Evolutionary conservation across 2,888 invertebrate genomes (phyloP).

Genomic region (Drosophila meridiana): DNA sequence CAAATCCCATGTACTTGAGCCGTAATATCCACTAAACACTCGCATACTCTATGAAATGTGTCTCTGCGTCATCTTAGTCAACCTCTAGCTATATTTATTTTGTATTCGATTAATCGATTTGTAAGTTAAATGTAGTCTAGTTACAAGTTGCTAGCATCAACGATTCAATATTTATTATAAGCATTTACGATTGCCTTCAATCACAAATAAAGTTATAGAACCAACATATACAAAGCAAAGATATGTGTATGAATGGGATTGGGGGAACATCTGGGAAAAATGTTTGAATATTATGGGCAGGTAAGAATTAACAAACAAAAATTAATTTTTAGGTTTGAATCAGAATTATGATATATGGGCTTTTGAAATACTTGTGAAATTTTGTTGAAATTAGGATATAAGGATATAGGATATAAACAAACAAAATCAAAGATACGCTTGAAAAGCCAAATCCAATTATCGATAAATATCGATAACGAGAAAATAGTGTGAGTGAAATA

Average conservation of each 20-base stretch:
- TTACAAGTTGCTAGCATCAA: conserved; percentile 22
- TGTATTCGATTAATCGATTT: conserved; percentile 40
- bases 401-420: no score
- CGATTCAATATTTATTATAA: conserved; percentile 59
- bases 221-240: conserved; percentile 23
- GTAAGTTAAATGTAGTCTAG: conserved; percentile 54
- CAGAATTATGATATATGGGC: no score
- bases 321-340: no score
- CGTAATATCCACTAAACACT: conserved; percentile 45
- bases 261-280: not conserved
- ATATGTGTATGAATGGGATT: not conserved
- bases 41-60: not conserved
- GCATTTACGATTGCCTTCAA: conserved; percentile 64
- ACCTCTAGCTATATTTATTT: conserved; percentile 35
- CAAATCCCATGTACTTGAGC: conserved; percentile 56
- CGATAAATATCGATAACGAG: no score
- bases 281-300: not conserved
- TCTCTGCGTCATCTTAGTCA: not conserved
- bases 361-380: no score
- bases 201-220: conserved; percentile 59
- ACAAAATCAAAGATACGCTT: no score
- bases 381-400: no score
- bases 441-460: no score
- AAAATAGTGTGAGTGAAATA: no score
- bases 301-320: no score